A percentile compares a stretch with the other conserved stretches of the same genome.
Conservation (phyloP, 92 coral and sea anemone species). For the Palythoa grandiflora region DNA sequence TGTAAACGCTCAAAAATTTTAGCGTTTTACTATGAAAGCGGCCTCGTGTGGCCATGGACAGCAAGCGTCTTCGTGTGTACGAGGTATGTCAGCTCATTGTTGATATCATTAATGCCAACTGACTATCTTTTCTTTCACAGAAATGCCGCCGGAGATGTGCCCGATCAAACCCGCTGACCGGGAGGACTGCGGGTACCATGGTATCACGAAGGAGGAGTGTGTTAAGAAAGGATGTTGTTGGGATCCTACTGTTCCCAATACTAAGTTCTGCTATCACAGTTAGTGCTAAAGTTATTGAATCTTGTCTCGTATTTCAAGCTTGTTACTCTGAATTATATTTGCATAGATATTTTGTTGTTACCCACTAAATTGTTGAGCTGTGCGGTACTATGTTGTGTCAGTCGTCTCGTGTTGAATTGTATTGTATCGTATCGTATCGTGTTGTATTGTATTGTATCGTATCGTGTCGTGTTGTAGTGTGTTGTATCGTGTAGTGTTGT, state of each 20-base stretch:
- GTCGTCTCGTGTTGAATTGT: no score
- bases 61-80: no score
- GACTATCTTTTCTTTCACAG: not conserved
- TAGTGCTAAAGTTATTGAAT: not conserved
- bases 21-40: no score
- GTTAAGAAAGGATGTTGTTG: constrained; percentile 29
- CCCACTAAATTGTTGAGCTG: no score
- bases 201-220: constrained; percentile 42
- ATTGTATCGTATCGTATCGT: no score
- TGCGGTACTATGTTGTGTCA: no score
- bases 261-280: constrained; percentile 40
- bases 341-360: not conserved
- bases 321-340: not conserved
- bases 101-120: not conserved
- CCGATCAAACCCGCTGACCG: constrained; percentile 35
- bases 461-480: no score
- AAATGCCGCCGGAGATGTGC: constrained; percentile 38
- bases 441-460: no score
- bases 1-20: no score
- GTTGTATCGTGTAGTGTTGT: no score
- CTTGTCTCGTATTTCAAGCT: no score
- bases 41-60: no score
- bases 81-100: not conserved
- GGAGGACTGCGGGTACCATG: constrained; percentile 23
- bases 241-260: constrained; percentile 29